Evolutionary conservation across 2,888 invertebrate species (phyloP).

Genomic region (Dyspetes luteomarginatus): DNA sequence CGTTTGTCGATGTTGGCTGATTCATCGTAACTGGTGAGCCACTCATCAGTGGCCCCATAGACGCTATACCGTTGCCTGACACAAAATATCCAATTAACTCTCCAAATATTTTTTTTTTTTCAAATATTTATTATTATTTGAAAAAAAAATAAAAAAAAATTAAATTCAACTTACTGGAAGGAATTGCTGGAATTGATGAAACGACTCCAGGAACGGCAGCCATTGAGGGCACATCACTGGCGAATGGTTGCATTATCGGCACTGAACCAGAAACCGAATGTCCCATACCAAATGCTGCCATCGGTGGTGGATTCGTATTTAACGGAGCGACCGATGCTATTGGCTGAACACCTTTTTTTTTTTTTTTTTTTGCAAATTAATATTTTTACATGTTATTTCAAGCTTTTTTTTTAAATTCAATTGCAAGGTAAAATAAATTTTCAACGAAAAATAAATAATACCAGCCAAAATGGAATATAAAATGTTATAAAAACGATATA

Average conservation of each 20-base stretch:
- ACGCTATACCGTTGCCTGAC: conserved; percentile 72
- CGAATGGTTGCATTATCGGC: conserved; percentile 76
- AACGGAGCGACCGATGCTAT: conserved; percentile 79
- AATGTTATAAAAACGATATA: too few species aligned
- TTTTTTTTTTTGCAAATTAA: neutral
- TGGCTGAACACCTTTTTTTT: conserved; percentile 73
- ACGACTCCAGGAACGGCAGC: conserved; percentile 71
- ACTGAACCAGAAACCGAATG: conserved; percentile 67
- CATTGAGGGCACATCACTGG: conserved; percentile 72
- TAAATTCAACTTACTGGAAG: conserved; percentile 68
- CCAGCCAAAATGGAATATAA: too few species aligned
- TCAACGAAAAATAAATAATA: neutral
- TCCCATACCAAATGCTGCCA: conserved; percentile 80
- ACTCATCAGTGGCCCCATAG: conserved; percentile 69
- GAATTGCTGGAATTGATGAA: conserved; percentile 71
- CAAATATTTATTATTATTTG: neutral
- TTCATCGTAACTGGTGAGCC: conserved; percentile 71
- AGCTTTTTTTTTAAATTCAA: neutral
- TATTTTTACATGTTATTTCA: neutral
- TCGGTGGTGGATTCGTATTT: conserved; percentile 79
- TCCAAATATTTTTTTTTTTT: neutral
- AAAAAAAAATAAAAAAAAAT: neutral
- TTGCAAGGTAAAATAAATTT: neutral
- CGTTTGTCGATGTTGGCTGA: conserved; percentile 67
- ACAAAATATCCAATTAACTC: neutral